Base-by-base conservation (phyloP, 2,888 invertebrate genomes). In the Apotomis capreana region DNA sequence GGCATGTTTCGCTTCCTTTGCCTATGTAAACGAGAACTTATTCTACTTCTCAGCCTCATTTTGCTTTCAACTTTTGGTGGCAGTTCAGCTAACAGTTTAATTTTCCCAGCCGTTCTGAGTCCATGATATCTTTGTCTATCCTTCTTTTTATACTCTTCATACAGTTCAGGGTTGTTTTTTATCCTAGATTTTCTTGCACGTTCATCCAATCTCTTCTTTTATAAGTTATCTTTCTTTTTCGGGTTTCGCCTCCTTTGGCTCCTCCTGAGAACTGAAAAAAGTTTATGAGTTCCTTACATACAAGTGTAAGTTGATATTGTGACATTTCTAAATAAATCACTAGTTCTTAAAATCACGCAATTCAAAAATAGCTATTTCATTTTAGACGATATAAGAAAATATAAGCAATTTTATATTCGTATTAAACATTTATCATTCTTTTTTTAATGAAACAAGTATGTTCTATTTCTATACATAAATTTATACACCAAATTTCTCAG, bases 171-270 rank as follows among this genome's bases (percentile, higher is more conserved):
- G 9, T 68, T 44, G 12, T 26, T 54, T 26, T 8, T 36, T 9
- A 68, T 54, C 15, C n/a, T 54, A 9, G 13, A 40, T 9, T 9
- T 40, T 40, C 68, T 44, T n/a, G 5, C 9, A 44, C 60, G 68
- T 15, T 68, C 68, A 3, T 15, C 52, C 15, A 59, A 44, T 26
- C 44, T 68, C 9, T 60, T 68, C 8, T n/a, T 44, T 55, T 61
- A 13, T 26, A 54, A n/a, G 0, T 26, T 49, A 8, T 69, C 44
- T 36, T 60, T 12, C 55, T 46, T 69, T 4, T 12, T 54, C 13
- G 8, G 5, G 15, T 63, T 40, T 5, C 51, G 36, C 5, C 57
- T 3, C 26, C 9, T 55, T 4, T 10, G 15, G 4, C 26, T 44
- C 8, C 8, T 3, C 12, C 4, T 26, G 26, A 5, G 55, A 10